phyloP scores from a whole-genome alignment of 2,888 invertebrate species.

The Seira sanloemensis region DNA sequence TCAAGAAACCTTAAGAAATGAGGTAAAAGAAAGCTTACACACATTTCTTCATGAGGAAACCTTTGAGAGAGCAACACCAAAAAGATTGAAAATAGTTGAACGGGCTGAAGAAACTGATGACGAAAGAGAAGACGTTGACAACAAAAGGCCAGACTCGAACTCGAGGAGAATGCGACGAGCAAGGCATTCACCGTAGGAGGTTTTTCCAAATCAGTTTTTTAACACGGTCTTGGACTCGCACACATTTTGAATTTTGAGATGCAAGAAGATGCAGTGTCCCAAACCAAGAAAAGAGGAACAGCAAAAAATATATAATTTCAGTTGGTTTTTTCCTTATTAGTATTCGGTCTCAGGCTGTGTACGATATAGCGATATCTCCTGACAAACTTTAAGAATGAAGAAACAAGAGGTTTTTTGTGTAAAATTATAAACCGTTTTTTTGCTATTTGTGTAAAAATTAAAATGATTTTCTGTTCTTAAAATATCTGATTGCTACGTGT shows the following conservation, averaged over 20 bases:
- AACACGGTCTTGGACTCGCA: background rate
- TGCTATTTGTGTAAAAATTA: too few relatives aligned
- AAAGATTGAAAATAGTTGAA: background rate
- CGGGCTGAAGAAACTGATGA: conserved; percentile 33
- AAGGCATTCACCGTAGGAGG: conserved; percentile 43
- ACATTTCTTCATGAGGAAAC: conserved; percentile 6
- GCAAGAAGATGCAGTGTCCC: background rate
- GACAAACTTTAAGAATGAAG: too few relatives aligned
- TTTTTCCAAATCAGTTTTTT: conserved; percentile 30
- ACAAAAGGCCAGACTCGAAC: conserved; percentile 51
- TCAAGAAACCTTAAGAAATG: conserved; percentile 30
- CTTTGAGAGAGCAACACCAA: conserved; percentile 2
- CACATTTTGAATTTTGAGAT: background rate
- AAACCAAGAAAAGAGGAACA: too few relatives aligned
- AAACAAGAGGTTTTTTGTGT: too few relatives aligned
- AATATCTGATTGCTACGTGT: too few relatives aligned
- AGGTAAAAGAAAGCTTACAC: conserved; percentile 9
- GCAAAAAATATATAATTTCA: too few relatives aligned
- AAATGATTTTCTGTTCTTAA: too few relatives aligned
- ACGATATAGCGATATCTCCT: too few relatives aligned
- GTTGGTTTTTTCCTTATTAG: too few relatives aligned
- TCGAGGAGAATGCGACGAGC: background rate
- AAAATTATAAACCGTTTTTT: background rate
- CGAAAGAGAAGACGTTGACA: conserved; percentile 55
- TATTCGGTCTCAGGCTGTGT: too few relatives aligned